These are phyloP conservation scores for Eucidaris tribuloides DNA, from an alignment of 35 echinoderm and acorn worm genomes.

Conservation along the genomic window DNA sequence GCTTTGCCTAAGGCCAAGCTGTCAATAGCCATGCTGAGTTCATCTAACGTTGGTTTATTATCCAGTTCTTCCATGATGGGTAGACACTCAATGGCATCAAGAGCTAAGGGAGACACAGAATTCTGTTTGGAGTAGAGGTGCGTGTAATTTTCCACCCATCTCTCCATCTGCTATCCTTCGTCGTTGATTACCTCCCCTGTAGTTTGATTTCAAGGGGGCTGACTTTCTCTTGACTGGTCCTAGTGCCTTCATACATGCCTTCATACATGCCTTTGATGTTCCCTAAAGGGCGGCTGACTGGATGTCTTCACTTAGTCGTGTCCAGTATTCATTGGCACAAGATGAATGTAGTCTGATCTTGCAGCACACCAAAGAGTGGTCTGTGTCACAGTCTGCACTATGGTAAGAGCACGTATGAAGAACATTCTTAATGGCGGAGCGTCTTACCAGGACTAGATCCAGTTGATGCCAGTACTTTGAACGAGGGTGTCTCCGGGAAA, in stretches of 20 bases:
- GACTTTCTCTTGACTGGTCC: constrained; percentile 1
- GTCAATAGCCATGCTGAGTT: not conserved
- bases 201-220: constrained; percentile 33
- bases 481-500: constrained; percentile 53
- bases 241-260: constrained; percentile 10
- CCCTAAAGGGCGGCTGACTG: constrained; percentile 16
- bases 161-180: not conserved
- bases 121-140: not conserved
- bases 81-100: constrained; percentile 25
- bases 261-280: constrained; percentile 68
- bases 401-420: constrained; percentile 40
- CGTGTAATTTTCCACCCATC: not conserved
- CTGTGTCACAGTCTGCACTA: constrained; percentile 52
- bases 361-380: constrained; percentile 52
- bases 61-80: constrained; percentile 49
- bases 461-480: constrained; percentile 60
- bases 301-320: not conserved
- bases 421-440: constrained; percentile 26
- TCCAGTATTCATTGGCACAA: constrained; percentile 56
- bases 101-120: not conserved
- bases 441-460: constrained; percentile 29
- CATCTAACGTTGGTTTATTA: constrained; percentile 8
- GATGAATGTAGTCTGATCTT: constrained; percentile 19
- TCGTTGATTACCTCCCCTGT: not conserved
- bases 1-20: not conserved